Percentiles rank a stretch among this genome's conserved stretches.
These are phyloP conservation scores for Heliornis fulica DNA, from an alignment of 2,113 vertebrate genomes.

Conservation along the genomic window DNA sequence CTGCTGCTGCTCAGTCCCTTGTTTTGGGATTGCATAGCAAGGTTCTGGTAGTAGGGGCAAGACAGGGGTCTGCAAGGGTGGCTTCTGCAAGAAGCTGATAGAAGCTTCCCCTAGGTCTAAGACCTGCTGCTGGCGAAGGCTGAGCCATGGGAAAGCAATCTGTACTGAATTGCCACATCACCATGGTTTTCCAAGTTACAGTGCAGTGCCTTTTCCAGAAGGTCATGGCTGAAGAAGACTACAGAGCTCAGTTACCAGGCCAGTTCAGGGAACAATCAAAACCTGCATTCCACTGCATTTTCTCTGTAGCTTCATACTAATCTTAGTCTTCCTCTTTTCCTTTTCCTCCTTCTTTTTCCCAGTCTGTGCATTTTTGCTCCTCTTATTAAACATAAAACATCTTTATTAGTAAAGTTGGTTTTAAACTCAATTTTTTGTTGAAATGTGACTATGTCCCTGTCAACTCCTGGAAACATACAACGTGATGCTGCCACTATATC, in stretches of 20 bases:
- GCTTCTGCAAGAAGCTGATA: too few species aligned
- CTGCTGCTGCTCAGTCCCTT: too few species aligned
- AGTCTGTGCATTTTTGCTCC: neutral
- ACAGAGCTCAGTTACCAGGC: neutral
- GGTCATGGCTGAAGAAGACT: neutral
- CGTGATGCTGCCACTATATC: rapidly evolving
- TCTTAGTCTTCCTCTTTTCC: neutral
- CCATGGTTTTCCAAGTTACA: neutral
- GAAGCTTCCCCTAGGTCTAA: too few species aligned
- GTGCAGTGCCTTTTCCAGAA: neutral
- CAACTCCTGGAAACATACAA: neutral
- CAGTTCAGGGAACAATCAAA: neutral
- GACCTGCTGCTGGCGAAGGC: too few species aligned
- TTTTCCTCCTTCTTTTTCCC: neutral
- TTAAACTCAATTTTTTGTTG: neutral
- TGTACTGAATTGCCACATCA: neutral
- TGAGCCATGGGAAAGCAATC: neutral
- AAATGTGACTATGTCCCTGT: neutral
- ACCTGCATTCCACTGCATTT: neutral
- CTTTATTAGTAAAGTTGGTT: neutral
- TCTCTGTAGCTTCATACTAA: neutral
- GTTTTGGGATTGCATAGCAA: too few species aligned
- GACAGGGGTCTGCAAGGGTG: too few species aligned
- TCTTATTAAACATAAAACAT: neutral
- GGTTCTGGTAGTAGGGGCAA: too few species aligned